Evolutionary conservation across 2,888 invertebrate genomes (phyloP), one percentile per base, ranked within the genome.

Genomic region (Lampropteryx suffumata): DNA sequence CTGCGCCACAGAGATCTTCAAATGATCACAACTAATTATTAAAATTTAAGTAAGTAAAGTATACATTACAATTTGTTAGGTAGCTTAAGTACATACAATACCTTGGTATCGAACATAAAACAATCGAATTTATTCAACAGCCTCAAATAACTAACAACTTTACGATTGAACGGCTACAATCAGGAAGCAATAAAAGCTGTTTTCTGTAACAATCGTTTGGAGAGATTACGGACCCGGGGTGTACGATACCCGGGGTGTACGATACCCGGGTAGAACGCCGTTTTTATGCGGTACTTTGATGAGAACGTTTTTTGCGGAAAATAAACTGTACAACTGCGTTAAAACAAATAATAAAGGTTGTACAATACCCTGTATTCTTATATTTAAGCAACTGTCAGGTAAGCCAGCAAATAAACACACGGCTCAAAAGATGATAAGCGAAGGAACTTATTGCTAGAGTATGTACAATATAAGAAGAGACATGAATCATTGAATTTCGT

Each of bases 141-240:
- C n/a, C 10, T 12, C 10, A 27, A 42, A 21, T 35, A 28, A 1
- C 28, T 10, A 40, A 34, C 28, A 26, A 27, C 39, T 29, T 44
- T 50, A 30, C 44, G 34, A 44, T 50, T 40, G 44, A 50, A 44
- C 35, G 4, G 17, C 26, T 6, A 4, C 42, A 52, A 56, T 52
- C 50, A 49, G 59, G 61, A 61, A 60, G 48, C 43, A 52, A 52
- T 55, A 53, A 56, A 59, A 50, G 39, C 34, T 32, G 42, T 30
- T 47, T 59, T 55, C 48, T 50, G 50, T 47, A 59, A 55, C 57
- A 53, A 55, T 50, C 55, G 48, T 55, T 57, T 26, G 33, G 14
- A 46, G 29, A 57, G 50, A 61, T 60, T 56, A 53, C 52, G 45
- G 47, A 40, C 51, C 36, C 35, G 35, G 39, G 36, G 30, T 17